phyloP scores from a whole-genome alignment of 2,113 vertebrate genomes.

The Lepus timidus region DNA sequence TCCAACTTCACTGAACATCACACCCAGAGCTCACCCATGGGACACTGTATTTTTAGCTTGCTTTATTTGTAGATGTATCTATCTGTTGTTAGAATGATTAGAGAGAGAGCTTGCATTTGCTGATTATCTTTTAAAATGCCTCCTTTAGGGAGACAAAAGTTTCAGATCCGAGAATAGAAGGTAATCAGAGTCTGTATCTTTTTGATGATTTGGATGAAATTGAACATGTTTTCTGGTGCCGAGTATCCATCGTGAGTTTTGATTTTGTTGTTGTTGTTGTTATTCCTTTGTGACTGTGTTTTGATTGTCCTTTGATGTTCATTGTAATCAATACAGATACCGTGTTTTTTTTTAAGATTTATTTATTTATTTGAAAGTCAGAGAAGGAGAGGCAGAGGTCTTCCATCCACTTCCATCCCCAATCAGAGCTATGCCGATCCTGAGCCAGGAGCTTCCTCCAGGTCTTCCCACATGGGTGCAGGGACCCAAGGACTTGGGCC shows the following conservation, averaged over 20 bases:
- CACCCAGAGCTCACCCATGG: not conserved
- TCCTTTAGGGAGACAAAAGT: not conserved
- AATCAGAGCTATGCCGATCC: too few relatives aligned
- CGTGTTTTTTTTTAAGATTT: too few relatives aligned
- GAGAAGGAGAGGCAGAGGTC: too few relatives aligned
- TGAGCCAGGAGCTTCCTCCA: too few relatives aligned
- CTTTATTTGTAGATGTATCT: too few relatives aligned
- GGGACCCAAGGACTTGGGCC: too few relatives aligned
- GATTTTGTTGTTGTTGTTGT: not conserved
- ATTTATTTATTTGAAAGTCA: too few relatives aligned
- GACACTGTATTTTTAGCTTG: not conserved
- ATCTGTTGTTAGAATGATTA: too few relatives aligned
- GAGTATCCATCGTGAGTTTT: not conserved
- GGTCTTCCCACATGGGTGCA: too few relatives aligned
- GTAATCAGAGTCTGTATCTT: not conserved
- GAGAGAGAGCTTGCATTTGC: too few relatives aligned
- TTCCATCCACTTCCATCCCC: too few relatives aligned
- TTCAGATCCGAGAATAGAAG: not conserved
- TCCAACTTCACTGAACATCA: not conserved
- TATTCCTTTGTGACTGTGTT: not conserved
- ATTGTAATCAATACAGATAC: not conserved
- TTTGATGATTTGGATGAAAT: not conserved
- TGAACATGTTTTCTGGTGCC: not conserved
- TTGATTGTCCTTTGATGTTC: conserved; percentile 27
- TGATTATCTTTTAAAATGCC: too few relatives aligned